Base-by-base conservation (phyloP, 2,113 vertebrate species). In the Ciconia maguari region DNA sequence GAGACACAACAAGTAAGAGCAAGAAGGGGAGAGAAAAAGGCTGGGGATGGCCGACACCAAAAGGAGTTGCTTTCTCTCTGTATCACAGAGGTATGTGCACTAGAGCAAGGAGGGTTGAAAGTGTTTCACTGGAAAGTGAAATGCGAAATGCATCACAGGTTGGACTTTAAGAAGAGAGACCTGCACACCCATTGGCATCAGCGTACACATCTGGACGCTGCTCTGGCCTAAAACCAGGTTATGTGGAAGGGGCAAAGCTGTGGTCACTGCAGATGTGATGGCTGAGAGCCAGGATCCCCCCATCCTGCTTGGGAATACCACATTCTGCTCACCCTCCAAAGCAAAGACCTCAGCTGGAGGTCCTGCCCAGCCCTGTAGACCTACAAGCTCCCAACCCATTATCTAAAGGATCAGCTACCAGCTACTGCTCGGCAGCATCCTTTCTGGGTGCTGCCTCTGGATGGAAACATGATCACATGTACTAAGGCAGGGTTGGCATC, bases 401-500 rank as follows among this genome's bases (percentile, higher is more conserved):
- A 36, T 11, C 49, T 6, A 19, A 80, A 38, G 89, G 91, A 58
- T 30, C 89, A 91, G 20, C 83, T 88, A 71, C 71, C 38, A 66
- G 71, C 21, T 55, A 1, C 57, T 84, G 54, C 81, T 54, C 1
- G 2, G 16, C 83, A 70, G 22, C 2, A 9, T 46, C 65, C 72
- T 32, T 81, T 48, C 82, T 74, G 77, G 74, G 10, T 69, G 66
- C 70, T 84, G 65, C 81, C 65, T 91, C 89, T 85, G 87, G 71
- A 49, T 86, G 60, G 91, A 85, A 87, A 94, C 8, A 4, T 58
- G 87, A 57, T 16, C 81, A 74, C 21, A 13, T 60, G 38, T 62
- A 48, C 93, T 96, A 95, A 96, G 96, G 96, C 97, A 94, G 94
- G 87, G 79, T 80, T 90, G 82, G 87, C 84, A 71, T 42, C 89